Base-by-base conservation (phyloP, 2,888 invertebrate species). In the Ganaspis brasiliensis region DNA sequence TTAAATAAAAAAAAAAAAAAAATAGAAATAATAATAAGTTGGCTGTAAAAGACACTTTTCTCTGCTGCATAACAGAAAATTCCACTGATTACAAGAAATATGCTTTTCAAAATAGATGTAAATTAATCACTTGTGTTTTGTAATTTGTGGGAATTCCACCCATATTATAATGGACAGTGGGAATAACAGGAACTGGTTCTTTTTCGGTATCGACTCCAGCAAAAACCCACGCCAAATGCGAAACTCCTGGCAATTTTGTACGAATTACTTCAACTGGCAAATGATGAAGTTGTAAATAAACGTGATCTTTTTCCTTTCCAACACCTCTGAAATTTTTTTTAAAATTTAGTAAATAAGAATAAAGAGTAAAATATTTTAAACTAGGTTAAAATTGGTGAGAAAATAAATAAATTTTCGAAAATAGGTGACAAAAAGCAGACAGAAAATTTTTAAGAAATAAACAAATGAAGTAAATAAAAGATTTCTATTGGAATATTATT, bases 81-180 rank as follows among this genome's bases (percentile, higher is more conserved):
- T 45, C 45, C 45, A 45, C 45, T 45, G 45, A 45, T 45, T 45
- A 45, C 45, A 45, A 45, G 6, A 31, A 31, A 31, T 6, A n/a
- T 31, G 31, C 6, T 16, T 5, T n/a, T 49, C 3, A n/a, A 31
- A 35, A 31, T 2, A n/a, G n/a, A 59, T 45, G 56, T 61, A 21
- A 16, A 40, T 49, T 72, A 31, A 31, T 31, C 72, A 90, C 90
- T 81, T 99, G 98, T 83, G 98, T 99, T 84, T 95, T 96, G 93
- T 96, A 99, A 93, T 99, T 99, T 19, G 99, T 99, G 1, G 99
- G 99, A 8, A 98, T 94, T 76, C 99, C 99, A 10, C 99, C 99
- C 99, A 99, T 99, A 91, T 99, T 99, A 92, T 99, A 99, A 91
- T 99, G 99, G 14, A 99, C 99, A 0, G 99, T 99, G 9, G 99